Percentiles rank a stretch among this genome's conserved stretches.
Evolutionary conservation across 2,888 invertebrate species (phyloP).

Genomic region (Rhamnusium bicolor): DNA sequence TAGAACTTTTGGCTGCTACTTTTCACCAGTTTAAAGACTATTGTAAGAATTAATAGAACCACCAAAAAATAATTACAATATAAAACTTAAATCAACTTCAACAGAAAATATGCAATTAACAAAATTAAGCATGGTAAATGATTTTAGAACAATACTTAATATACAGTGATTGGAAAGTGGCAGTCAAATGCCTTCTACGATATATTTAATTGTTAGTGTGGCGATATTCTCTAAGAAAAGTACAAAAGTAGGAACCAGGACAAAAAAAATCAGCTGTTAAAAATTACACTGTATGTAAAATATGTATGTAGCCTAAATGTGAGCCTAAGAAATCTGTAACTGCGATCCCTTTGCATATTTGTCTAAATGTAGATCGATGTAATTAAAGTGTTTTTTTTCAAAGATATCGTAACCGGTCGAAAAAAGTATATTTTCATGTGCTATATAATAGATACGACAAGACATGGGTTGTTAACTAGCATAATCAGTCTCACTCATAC

Average conservation of each 20-base stretch:
- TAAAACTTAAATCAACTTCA: no score
- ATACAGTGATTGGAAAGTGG: neutral
- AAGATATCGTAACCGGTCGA: conserved; percentile 30
- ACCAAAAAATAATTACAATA: no score
- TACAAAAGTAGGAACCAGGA: conserved; percentile 25
- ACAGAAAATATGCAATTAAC: no score
- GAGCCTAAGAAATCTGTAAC: conserved; percentile 48
- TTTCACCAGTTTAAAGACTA: no score
- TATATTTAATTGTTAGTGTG: neutral
- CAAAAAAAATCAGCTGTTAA: conserved; percentile 31
- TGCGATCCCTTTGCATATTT: conserved; percentile 47
- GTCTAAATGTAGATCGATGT: conserved; percentile 48
- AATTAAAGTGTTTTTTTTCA: conserved; percentile 39
- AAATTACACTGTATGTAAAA: conserved; percentile 20
- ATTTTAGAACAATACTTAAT: neutral
- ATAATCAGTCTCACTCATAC: conserved; percentile 1
- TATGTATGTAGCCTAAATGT: conserved; percentile 52
- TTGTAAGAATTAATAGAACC: no score
- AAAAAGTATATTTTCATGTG: conserved; percentile 37
- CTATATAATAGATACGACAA: conserved; percentile 30
- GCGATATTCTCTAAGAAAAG: conserved; percentile 18
- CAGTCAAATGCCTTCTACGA: neutral
- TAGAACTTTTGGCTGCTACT: neutral
- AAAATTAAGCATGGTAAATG: no score
- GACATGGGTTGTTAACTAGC: conserved; percentile 31